A percentile compares a stretch with the other conserved stretches of the same genome.
Evolutionary conservation across 2,888 invertebrate species (phyloP).

Genomic region (Conomelus anceps): DNA sequence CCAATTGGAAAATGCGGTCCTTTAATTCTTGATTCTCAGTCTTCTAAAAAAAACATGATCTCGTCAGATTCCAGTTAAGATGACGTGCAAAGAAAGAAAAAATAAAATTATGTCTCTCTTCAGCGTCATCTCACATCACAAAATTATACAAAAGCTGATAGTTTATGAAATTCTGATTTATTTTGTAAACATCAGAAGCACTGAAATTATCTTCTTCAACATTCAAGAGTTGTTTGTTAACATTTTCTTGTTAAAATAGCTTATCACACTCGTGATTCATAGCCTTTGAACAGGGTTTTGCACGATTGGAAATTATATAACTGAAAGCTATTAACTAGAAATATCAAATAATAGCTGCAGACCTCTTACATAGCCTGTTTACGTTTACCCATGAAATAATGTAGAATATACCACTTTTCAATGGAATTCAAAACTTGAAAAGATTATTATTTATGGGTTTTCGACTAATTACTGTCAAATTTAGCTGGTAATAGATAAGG

Average conservation of each 20-base stretch:
- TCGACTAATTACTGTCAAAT: neutral
- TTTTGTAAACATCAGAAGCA: neutral
- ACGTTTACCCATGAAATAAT: too few species aligned
- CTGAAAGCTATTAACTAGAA: neutral
- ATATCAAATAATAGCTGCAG: neutral
- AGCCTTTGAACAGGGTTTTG: neutral
- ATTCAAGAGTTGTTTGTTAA: slow-evolving; percentile 14
- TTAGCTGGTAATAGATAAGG: too few species aligned
- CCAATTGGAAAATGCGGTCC: slow-evolving; percentile 48
- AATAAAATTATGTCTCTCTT: too few species aligned
- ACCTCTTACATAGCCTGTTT: too few species aligned
- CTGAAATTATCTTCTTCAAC: slow-evolving; percentile 3
- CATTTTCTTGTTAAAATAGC: neutral
- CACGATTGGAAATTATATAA: neutral
- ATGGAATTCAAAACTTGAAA: neutral
- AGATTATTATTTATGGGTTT: neutral
- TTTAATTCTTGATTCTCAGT: slow-evolving; percentile 52
- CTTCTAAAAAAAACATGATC: slow-evolving; percentile 45
- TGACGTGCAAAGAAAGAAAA: too few species aligned
- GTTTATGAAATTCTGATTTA: neutral
- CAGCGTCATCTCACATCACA: too few species aligned
- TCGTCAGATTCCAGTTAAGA: too few species aligned
- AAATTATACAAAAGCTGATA: too few species aligned
- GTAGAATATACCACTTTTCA: too few species aligned
- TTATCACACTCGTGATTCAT: neutral